A percentile compares a stretch with the other conserved stretches of the same genome.
Conservation (phyloP, 2,888 invertebrate species). For the Hyalella azteca region DNA sequence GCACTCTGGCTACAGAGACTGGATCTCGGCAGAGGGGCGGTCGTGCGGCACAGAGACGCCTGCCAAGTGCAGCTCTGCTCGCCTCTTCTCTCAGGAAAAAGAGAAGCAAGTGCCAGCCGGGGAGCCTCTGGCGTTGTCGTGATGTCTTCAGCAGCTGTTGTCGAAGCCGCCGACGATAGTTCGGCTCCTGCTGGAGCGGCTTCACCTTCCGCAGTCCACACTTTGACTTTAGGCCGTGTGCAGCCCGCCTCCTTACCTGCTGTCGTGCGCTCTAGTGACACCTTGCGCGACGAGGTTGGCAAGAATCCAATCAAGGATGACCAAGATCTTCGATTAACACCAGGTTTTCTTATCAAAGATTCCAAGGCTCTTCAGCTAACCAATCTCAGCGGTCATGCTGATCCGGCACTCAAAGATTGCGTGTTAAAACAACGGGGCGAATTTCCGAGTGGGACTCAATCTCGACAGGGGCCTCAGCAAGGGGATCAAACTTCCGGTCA, state of each 20-base stretch:
- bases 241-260: background rate
- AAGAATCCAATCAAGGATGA: no score
- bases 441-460: background rate
- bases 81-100: constrained; percentile 23
- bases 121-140: background rate
- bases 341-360: no score
- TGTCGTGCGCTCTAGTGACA: no score
- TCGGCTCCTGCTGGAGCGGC: background rate
- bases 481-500: background rate
- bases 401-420: no score
- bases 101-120: constrained; percentile 31
- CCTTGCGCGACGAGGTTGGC: no score
- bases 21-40: no score
- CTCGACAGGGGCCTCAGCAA: background rate
- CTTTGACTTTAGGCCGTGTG: constrained; percentile 23
- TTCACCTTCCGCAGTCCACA: constrained; percentile 31
- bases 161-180: constrained; percentile 3
- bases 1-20: background rate
- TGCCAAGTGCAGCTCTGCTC: constrained; percentile 5
- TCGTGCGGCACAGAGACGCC: constrained; percentile 6
- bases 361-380: no score
- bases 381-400: no score
- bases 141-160: constrained; percentile 33
- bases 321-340: no score
- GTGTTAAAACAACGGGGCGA: background rate